These are phyloP conservation scores for Octopus sinensis DNA, from an alignment of 1,140 invertebrate genomes.

Conservation along the genomic window DNA sequence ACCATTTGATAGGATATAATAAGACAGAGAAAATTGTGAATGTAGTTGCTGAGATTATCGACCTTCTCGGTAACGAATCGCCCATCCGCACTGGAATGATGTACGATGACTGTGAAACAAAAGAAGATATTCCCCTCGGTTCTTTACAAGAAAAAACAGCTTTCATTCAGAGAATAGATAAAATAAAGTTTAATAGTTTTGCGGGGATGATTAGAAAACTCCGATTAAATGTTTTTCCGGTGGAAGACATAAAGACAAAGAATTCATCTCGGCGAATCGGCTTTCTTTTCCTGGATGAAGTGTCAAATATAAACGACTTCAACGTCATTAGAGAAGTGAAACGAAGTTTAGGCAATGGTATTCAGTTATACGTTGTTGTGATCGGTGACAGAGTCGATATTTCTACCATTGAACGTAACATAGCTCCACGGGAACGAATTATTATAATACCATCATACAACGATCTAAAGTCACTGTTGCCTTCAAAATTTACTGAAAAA, in stretches of 20 bases:
- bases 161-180: not conserved
- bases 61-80: not conserved
- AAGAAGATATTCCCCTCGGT: not conserved
- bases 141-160: not conserved
- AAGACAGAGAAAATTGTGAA: not conserved
- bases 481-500: not conserved
- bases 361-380: not conserved
- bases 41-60: not conserved
- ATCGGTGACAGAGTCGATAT: not conserved
- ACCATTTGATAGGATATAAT: not conserved
- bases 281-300: not conserved
- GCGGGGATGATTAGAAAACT: not conserved
- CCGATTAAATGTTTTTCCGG: not conserved
- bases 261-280: not conserved
- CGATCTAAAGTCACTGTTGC: not conserved
- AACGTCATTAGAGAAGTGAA: not conserved
- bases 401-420: not conserved
- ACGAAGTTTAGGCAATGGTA: not conserved
- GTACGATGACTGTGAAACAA: not conserved
- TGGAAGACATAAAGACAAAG: not conserved
- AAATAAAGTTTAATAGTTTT: not conserved
- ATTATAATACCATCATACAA: not conserved
- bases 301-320: not conserved
- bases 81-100: not conserved
- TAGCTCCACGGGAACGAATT: constrained; percentile 1